Conservation (phyloP, 2,888 invertebrate species). For the Pandemis heparana region DNA sequence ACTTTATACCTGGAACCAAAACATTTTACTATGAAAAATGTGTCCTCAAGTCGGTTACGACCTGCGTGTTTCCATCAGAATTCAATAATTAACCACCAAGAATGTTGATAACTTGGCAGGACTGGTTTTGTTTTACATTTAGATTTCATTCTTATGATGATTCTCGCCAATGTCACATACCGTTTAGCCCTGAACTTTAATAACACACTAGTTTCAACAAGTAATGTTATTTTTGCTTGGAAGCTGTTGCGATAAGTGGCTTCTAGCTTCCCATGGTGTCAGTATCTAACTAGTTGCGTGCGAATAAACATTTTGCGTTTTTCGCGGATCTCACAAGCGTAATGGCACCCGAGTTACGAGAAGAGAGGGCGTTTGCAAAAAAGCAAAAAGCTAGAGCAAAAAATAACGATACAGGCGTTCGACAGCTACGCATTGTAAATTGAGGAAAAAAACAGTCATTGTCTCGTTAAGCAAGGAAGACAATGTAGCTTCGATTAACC, state of each 20-base stretch:
- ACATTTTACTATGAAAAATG: slow-evolving; percentile 66
- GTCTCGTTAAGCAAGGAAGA: slow-evolving; percentile 76
- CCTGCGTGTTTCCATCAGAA: slow-evolving; percentile 56
- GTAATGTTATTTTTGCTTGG: slow-evolving; percentile 18
- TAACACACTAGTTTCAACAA: slow-evolving; percentile 34
- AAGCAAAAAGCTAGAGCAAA: slow-evolving; percentile 53
- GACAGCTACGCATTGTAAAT: slow-evolving; percentile 71
- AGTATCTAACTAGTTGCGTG: slow-evolving; percentile 66
- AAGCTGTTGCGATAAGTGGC: slow-evolving; percentile 47
- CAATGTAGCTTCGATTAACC: slow-evolving; percentile 78
- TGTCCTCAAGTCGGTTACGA: slow-evolving; percentile 51
- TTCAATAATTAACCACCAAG: slow-evolving; percentile 62
- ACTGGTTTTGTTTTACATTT: slow-evolving; percentile 50
- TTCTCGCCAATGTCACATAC: slow-evolving; percentile 39
- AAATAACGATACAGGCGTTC: slow-evolving; percentile 63
- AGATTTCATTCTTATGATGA: slow-evolving; percentile 41
- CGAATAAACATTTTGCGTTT: slow-evolving; percentile 73
- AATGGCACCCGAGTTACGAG: slow-evolving; percentile 53
- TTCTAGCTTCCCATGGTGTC: slow-evolving; percentile 52
- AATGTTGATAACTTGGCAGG: slow-evolving; percentile 58
- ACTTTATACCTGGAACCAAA: slow-evolving; percentile 77
- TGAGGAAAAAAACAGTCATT: slow-evolving; percentile 76
- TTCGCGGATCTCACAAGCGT: slow-evolving; percentile 66
- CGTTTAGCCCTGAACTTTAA: slow-evolving; percentile 39
- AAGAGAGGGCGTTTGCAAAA: slow-evolving; percentile 54